Evolutionary conservation across 2,113 vertebrate genomes (phyloP).

Genomic region (Pleuronectes platessa): DNA sequence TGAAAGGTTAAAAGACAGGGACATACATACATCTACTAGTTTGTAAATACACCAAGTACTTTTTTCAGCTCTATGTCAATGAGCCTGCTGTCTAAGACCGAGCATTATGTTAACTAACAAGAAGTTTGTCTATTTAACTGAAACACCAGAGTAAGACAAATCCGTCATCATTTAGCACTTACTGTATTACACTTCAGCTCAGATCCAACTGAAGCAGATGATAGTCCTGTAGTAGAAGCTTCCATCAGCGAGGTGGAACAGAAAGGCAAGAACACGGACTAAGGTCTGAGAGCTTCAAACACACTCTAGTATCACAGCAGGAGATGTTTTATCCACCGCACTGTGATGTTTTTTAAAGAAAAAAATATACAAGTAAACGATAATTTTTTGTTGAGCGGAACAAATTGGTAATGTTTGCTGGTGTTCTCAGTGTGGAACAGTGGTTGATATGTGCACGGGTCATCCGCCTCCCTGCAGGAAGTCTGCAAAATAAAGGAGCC

Average conservation of each 20-base stretch:
- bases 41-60: background rate
- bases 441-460: constrained; percentile 65
- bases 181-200: background rate
- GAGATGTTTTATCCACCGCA: constrained; percentile 8
- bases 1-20: background rate
- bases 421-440: constrained; percentile 25
- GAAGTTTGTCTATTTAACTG: background rate
- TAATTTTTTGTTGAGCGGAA: background rate
- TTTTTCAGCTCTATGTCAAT: background rate
- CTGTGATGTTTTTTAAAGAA: background rate
- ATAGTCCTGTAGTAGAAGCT: constrained; percentile 14
- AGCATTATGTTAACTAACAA: background rate
- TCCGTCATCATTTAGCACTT: background rate
- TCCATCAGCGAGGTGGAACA: background rate
- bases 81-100: background rate
- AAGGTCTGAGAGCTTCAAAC: constrained; percentile 1
- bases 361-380: background rate
- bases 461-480: constrained; percentile 66
- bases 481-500: constrained; percentile 61
- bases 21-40: background rate
- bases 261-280: background rate
- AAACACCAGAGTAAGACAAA: background rate
- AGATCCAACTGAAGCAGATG: constrained; percentile 6
- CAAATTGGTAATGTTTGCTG: background rate
- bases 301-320: background rate